These are phyloP conservation scores for Rhizoglyphus robini DNA, from an alignment of 1,140 invertebrate species.

Conservation along the genomic window DNA sequence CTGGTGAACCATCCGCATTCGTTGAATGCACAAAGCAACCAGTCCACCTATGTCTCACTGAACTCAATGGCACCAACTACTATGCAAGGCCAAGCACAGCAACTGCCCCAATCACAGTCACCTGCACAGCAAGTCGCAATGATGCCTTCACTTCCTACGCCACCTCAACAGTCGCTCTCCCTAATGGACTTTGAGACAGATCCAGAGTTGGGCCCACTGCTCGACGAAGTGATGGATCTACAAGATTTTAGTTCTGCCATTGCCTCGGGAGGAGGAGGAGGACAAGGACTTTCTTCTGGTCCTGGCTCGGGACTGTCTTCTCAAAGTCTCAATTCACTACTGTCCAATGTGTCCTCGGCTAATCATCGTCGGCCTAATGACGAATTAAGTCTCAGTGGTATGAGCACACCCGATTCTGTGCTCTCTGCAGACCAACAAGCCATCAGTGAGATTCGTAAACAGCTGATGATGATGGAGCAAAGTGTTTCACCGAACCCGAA, in stretches of 20 bases:
- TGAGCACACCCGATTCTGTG: neutral
- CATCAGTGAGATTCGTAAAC: conserved; percentile 10
- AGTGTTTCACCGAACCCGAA: too few relatives aligned
- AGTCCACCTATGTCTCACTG: too few relatives aligned
- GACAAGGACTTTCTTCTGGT: too few relatives aligned
- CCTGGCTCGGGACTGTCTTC: too few relatives aligned
- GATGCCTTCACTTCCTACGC: neutral
- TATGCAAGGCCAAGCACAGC: neutral
- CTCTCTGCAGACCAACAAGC: neutral
- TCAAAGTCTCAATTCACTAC: neutral
- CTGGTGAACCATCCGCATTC: too few relatives aligned
- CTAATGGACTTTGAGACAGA: neutral
- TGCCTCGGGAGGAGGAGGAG: too few relatives aligned
- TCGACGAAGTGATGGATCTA: neutral
- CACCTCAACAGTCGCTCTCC: neutral
- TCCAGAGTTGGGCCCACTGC: neutral
- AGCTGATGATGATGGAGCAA: neutral
- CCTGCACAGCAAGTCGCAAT: neutral
- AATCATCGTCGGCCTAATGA: neutral
- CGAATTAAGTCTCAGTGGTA: neutral
- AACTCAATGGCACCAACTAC: neutral
- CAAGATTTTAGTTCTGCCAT: neutral
- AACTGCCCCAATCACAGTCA: neutral
- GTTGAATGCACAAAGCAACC: neutral
- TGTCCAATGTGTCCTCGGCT: neutral